Evolutionary conservation across 2,113 vertebrate genomes (phyloP), one percentile per base, ranked within the genome.

Genomic region (Neodontobutis hainanensis): DNA sequence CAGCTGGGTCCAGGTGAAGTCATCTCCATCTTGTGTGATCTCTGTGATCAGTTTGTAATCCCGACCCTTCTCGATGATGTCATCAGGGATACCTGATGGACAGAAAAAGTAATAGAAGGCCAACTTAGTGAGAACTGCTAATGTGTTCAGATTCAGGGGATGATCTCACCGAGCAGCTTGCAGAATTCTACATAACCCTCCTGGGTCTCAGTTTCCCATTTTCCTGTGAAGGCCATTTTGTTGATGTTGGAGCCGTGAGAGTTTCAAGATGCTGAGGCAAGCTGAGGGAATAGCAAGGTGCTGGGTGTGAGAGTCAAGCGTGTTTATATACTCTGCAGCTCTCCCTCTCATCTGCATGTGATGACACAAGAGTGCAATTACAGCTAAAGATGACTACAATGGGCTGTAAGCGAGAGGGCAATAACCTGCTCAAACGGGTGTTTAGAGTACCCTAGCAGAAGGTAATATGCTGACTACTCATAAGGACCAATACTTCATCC

Each of bases 101-200:
- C 8, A 56, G 11, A 11, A 27, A 2, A 65, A 50, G 15, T 60
- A 15, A 16, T 0, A 10, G 49, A 3, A 61, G 32, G 19, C 7
- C 12, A 50, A 6, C 12, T 9, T 9, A 11, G 11, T 42, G 19
- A 27, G 11, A 12, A 10, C 49, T 11, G 8, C 36, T n/a, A 56
- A 11, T 14, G 1, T 5, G 8, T 62, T 32, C 16, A 27, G 8
- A 66, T 38, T 46, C 0, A 9, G n/a, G 57, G 0, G 35, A 0
- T 10, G 0, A 36, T 78, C 89, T 92, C 73, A 93, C 92, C 86
- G 3, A 93, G 80, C 50, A 92, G 72, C 74, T 88, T 93, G 92
- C 95, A 94, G 80, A 96, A 96, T 0, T 72, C 91, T 0, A 94
- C 94, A 1, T 96, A 96, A 85, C 95, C 95, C 83, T 95, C 93